Conservation (phyloP, 2,113 vertebrate species). For the Microcebus jonahi region DNA sequence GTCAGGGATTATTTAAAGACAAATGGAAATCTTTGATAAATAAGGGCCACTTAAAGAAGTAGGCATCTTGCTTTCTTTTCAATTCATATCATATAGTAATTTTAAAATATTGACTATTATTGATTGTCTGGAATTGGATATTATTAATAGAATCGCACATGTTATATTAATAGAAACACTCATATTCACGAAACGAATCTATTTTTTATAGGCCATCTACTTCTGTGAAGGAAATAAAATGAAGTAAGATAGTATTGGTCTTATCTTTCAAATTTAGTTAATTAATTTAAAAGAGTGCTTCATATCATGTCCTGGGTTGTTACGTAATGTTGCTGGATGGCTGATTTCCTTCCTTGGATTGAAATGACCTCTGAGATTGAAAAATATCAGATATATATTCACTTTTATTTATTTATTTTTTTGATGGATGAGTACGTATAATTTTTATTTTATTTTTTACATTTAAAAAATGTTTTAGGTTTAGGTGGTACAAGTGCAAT, state of each 20-base stretch:
- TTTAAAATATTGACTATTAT: background rate
- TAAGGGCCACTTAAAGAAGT: background rate
- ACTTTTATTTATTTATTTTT: too few species aligned
- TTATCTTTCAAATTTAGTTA: background rate
- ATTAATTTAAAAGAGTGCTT: background rate
- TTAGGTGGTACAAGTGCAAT: too few species aligned
- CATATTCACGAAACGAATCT: background rate
- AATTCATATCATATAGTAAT: background rate
- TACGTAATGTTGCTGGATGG: background rate
- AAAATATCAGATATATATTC: background rate
- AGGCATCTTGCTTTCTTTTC: background rate
- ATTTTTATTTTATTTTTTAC: too few species aligned
- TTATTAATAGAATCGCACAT: background rate
- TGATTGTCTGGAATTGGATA: background rate
- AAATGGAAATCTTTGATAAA: background rate
- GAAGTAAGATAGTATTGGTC: background rate
- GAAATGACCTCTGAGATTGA: background rate
- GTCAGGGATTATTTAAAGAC: background rate
- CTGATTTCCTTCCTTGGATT: background rate
- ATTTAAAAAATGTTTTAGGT: too few species aligned
- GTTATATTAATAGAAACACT: background rate
- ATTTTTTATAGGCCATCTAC: background rate
- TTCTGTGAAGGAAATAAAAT: conserved; percentile 4
- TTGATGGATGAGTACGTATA: too few species aligned
- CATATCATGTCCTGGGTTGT: background rate